phyloP scores from a whole-genome alignment of 2,113 vertebrate species.

The Meleagris gallopavo region DNA sequence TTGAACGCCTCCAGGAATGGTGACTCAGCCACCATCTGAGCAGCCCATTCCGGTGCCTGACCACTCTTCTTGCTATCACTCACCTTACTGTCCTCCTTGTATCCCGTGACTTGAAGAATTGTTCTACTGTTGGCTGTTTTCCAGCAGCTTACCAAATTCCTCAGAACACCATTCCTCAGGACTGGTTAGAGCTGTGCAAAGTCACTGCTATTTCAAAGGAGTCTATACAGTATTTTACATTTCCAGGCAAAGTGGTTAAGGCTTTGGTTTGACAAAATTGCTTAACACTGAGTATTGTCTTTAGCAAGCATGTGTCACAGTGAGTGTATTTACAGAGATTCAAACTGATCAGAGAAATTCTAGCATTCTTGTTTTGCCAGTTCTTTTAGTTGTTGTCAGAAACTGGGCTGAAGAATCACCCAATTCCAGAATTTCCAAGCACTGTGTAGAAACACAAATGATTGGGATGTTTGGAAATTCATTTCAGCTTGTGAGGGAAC shows the following conservation, averaged over 20 bases:
- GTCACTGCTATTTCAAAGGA: not conserved
- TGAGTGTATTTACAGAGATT: not conserved
- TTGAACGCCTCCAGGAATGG: no score
- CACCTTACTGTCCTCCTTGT: not conserved
- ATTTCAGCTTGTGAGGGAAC: not conserved
- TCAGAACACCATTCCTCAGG: not conserved
- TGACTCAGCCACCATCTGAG: no score
- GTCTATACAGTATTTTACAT: not conserved
- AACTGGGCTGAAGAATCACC: not conserved
- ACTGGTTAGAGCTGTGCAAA: not conserved
- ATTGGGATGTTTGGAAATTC: not conserved
- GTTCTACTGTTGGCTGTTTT: not conserved
- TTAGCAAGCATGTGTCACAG: not conserved
- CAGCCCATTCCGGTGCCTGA: no score
- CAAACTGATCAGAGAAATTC: not conserved
- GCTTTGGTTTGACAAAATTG: not conserved
- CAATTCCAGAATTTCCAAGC: not conserved
- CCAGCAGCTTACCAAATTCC: not conserved
- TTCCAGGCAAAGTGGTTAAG: not conserved
- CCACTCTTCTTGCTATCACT: no score
- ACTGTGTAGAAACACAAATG: not conserved
- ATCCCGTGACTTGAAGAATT: not conserved
- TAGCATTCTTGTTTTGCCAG: not conserved
- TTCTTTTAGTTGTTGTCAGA: not conserved
- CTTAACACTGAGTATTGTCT: not conserved